Percentiles rank a stretch among this genome's conserved stretches.
Conservation (phyloP, 2,113 vertebrate genomes). For the Mustela nigripes region DNA sequence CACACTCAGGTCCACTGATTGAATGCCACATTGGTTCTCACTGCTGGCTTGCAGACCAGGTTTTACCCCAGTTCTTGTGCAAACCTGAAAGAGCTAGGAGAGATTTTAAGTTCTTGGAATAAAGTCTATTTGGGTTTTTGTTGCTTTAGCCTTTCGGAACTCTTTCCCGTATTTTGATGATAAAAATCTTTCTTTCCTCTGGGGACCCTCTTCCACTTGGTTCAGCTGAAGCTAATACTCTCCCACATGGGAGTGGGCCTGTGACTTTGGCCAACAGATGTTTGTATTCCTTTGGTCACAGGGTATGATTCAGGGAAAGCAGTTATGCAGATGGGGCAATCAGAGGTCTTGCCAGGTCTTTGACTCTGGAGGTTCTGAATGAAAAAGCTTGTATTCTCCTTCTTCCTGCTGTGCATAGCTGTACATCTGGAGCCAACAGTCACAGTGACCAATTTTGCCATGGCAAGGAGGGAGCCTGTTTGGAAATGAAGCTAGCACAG, state of each 20-base stretch:
- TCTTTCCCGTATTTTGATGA: neutral
- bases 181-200: conserved; percentile 23
- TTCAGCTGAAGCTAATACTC: neutral
- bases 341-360: neutral
- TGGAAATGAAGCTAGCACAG: neutral
- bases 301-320: neutral
- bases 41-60: neutral
- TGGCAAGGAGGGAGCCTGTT: neutral
- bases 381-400: neutral
- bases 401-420: neutral
- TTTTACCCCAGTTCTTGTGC: neutral
- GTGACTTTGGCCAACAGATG: neutral
- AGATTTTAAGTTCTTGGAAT: neutral
- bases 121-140: neutral
- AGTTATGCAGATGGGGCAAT: neutral
- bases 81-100: neutral
- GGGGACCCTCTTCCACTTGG: neutral
- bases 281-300: neutral
- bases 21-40: neutral
- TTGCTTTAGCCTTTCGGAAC: conserved; percentile 22
- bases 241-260: neutral
- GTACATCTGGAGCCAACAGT: neutral
- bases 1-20: accelerated
- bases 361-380: neutral
- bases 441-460: neutral